Percentiles rank a stretch among this genome's conserved stretches.
phyloP scores from a whole-genome alignment of 2,797 vertebrate species.

The Scleropages formosus region DNA sequence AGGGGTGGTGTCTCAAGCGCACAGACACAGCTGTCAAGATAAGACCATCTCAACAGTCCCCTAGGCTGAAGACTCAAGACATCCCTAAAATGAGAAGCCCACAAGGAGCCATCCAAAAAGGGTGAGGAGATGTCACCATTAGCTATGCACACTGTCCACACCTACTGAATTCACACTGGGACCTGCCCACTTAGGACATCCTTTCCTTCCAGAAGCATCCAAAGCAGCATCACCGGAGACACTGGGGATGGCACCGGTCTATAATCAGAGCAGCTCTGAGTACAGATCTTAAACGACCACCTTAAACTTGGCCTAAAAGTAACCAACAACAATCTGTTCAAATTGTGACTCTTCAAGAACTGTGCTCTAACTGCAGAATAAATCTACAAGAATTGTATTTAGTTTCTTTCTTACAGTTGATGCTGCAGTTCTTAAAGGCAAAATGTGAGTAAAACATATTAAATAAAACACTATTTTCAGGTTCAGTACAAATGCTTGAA shows the following conservation, averaged over 20 bases:
- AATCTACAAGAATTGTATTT: background rate
- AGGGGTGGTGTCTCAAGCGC: too few species aligned
- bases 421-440: too few species aligned
- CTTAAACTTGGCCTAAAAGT: too few species aligned
- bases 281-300: too few species aligned
- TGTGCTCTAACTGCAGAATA: background rate
- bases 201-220: background rate
- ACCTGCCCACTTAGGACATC: conserved; percentile 5
- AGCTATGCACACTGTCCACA: conserved; percentile 14
- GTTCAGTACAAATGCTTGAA: too few species aligned
- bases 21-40: too few species aligned
- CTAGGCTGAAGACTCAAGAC: background rate
- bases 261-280: too few species aligned
- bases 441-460: too few species aligned
- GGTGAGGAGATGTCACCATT: conserved; percentile 14
- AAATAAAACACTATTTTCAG: too few species aligned
- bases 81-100: conserved; percentile 11
- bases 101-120: conserved; percentile 20
- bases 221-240: background rate
- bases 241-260: too few species aligned
- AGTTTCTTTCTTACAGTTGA: too few species aligned
- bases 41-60: too few species aligned
- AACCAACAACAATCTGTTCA: background rate
- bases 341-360: background rate
- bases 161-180: conserved; percentile 22